These are phyloP conservation scores for Clitarchus hookeri DNA, from an alignment of 2,888 invertebrate species.

Conservation along the genomic window DNA sequence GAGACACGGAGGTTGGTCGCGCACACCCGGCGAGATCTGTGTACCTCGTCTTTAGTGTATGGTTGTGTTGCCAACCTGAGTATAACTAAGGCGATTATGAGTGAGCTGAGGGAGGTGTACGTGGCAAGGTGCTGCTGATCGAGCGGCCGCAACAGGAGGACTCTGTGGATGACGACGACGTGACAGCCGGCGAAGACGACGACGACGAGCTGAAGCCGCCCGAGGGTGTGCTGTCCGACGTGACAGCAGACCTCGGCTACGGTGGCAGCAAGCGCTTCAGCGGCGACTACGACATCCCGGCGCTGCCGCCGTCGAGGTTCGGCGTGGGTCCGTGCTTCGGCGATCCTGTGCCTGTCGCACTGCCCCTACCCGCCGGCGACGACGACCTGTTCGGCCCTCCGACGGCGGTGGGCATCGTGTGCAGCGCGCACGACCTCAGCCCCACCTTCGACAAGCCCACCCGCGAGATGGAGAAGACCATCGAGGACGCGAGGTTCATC, in stretches of 20 bases:
- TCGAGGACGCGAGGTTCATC: conserved; percentile 91
- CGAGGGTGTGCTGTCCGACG: conserved; percentile 72
- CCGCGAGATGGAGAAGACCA: conserved; percentile 88
- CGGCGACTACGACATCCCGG: conserved; percentile 75
- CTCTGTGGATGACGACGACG: conserved; percentile 54
- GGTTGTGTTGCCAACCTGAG: too few species aligned
- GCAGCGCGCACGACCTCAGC: conserved; percentile 67
- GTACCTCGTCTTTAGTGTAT: too few species aligned
- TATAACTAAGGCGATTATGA: too few species aligned
- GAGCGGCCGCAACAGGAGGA: conserved; percentile 84
- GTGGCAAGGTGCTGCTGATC: conserved; percentile 72
- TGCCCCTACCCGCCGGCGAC: conserved; percentile 75
- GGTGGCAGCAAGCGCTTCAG: conserved; percentile 63
- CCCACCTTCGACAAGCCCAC: conserved; percentile 82
- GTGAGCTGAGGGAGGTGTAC: too few species aligned
- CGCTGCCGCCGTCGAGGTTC: conserved; percentile 51
- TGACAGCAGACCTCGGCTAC: conserved; percentile 68
- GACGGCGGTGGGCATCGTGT: conserved; percentile 55
- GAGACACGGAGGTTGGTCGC: too few species aligned
- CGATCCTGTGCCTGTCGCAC: conserved; percentile 66
- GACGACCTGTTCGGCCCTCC: conserved; percentile 80
- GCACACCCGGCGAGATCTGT: too few species aligned
- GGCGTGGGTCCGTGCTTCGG: conserved; percentile 61
- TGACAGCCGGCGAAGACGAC: conserved; percentile 58
- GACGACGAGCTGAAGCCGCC: conserved; percentile 55